These are phyloP conservation scores for Nicator chloris DNA, from an alignment of 2,113 vertebrate genomes.

Conservation along the genomic window DNA sequence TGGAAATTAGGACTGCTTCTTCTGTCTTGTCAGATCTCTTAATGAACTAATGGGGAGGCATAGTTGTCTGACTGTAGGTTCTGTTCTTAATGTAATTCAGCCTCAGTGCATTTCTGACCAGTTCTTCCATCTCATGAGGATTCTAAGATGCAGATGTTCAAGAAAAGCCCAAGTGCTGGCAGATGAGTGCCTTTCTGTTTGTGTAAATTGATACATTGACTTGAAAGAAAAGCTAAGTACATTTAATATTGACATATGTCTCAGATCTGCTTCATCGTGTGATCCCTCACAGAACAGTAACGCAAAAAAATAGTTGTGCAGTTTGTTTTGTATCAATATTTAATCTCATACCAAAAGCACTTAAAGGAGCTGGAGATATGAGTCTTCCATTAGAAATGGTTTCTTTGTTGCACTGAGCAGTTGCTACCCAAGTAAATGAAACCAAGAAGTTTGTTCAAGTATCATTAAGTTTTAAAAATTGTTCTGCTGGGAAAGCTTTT, in stretches of 20 bases:
- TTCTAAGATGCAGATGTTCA: background rate
- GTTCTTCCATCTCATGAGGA: background rate
- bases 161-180: background rate
- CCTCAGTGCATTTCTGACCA: background rate
- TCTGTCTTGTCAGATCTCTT: background rate
- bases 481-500: constrained; percentile 39
- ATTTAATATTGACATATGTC: constrained; percentile 7
- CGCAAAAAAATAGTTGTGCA: constrained; percentile 4
- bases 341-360: constrained; percentile 67
- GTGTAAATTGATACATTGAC: background rate
- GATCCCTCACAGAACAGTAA: constrained; percentile 30
- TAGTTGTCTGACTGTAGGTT: background rate
- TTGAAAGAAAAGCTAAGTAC: constrained; percentile 30
- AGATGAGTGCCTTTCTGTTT: background rate
- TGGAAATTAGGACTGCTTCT: background rate
- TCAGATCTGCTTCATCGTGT: background rate
- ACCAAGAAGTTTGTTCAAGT: constrained; percentile 45
- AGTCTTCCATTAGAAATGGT: constrained; percentile 31
- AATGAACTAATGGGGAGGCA: background rate
- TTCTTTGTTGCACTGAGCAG: constrained; percentile 55
- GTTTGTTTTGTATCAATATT: constrained; percentile 72
- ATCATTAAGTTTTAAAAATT: constrained; percentile 23
- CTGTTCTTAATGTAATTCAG: background rate
- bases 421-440: constrained; percentile 40
- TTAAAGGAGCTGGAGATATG: constrained; percentile 60